Evolutionary conservation across 64 coral and sea anemone species (phyloP), one percentile per base, ranked within the genome.

Genomic region (Catalaphyllia jardinei): DNA sequence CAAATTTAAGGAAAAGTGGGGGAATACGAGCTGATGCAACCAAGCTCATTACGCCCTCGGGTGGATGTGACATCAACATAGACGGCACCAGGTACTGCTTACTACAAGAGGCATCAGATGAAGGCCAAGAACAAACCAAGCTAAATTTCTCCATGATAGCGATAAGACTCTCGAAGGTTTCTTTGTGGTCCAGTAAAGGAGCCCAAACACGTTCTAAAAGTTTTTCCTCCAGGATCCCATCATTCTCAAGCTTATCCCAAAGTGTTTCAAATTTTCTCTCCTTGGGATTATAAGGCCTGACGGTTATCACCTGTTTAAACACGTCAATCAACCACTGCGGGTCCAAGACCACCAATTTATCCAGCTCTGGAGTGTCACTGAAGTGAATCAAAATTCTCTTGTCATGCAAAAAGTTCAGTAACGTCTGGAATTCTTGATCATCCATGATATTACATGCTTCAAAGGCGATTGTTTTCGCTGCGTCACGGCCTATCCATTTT

Each of bases 71-170:
- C 60, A 28, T 46, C 42, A 46, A 46, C 42, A 46, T 46, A 8
- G 42, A 46, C 42, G 42, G 42, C 7, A 46, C 42, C 42, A 46
- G 42, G 7, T 46, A 46, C 42, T 46, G 42, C 42, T 46, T 46
- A 8, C 42, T 46, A 46, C 42, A 46, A 7, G 42, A 46, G 7
- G 5, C 42, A 46, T 46, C 5, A 46, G 42, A 46, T 46, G 42
- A 46, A 46, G 42, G 42, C 82, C 82, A 86, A 65, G 31, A 46
- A 62, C 82, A 86, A 18, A 86, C 29, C 62, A 86, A 52, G 82
- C 82, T 71, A 31, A 86, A 86, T 67, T 86, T 86, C 82, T 86
- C 82, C 82, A 86, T 86, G 62, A 86, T 86, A 49, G 16, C 62
- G 29, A 86, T 13, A 24, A 86, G 69, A 10, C 31, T 52, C 12